Conservation (phyloP, 2,888 invertebrate species). For the Odontothrips loti region DNA sequence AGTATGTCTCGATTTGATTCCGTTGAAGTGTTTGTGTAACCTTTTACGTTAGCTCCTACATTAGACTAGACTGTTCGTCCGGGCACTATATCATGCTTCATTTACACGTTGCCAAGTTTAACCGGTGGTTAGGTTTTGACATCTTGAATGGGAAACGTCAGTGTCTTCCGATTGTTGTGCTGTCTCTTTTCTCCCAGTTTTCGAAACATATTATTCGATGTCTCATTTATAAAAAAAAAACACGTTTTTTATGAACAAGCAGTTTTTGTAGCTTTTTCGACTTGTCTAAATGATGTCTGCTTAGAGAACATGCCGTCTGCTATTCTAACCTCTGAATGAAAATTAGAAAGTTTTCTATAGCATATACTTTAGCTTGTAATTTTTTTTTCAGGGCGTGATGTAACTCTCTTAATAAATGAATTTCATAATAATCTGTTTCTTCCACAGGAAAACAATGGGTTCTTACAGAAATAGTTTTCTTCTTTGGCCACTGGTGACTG, state of each 20-base stretch:
- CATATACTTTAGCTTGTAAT: neutral
- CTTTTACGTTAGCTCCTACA: too few relatives aligned
- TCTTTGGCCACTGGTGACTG: neutral
- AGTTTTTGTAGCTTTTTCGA: too few relatives aligned
- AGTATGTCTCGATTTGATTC: too few relatives aligned
- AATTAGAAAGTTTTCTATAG: neutral
- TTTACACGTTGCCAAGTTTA: too few relatives aligned
- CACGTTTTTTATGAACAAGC: too few relatives aligned
- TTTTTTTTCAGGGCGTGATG: too few relatives aligned
- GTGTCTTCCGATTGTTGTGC: neutral
- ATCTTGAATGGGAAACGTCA: slow-evolving; percentile 7
- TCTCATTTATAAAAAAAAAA: too few relatives aligned
- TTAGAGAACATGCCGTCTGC: neutral
- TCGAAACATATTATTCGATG: neutral
- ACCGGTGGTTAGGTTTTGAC: neutral
- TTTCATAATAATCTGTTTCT: neutral
- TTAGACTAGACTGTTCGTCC: too few relatives aligned
- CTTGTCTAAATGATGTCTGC: too few relatives aligned
- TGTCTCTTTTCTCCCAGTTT: neutral
- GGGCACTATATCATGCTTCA: too few relatives aligned
- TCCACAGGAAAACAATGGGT: neutral
- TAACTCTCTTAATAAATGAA: too few relatives aligned
- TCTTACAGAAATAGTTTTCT: neutral
- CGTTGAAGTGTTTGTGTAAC: too few relatives aligned
- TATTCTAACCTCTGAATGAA: neutral